A percentile compares a stretch with the other conserved stretches of the same genome.
phyloP scores from a whole-genome alignment of 2,888 invertebrate species.

The Habrosyne pyritoides region DNA sequence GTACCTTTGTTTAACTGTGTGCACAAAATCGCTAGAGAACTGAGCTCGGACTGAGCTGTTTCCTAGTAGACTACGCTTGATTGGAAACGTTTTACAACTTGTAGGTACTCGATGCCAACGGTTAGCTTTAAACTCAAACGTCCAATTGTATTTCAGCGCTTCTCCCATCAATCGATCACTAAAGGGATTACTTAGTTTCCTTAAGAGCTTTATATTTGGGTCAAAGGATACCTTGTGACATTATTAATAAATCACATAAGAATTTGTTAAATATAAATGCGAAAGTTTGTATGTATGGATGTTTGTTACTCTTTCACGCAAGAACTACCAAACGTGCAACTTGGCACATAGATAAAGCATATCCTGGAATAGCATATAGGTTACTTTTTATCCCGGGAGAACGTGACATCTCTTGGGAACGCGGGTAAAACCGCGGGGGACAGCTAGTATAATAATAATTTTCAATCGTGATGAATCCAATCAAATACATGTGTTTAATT shows the following conservation, averaged over 20 bases:
- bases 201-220: background rate
- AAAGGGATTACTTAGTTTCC: background rate
- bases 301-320: no score
- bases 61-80: conserved; percentile 52
- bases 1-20: conserved; percentile 14
- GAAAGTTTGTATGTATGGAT: no score
- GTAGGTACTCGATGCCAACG: conserved; percentile 45
- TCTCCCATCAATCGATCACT: background rate
- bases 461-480: background rate
- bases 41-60: conserved; percentile 37
- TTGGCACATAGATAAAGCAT: no score
- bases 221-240: background rate
- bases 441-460: no score
- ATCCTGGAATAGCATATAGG: no score
- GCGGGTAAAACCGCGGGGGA: no score
- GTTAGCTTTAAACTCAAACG: conserved; percentile 48
- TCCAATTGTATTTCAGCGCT: conserved; percentile 30
- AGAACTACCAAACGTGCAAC: no score
- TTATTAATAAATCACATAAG: no score
- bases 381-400: no score
- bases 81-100: conserved; percentile 59
- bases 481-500: background rate
- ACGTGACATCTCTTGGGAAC: no score
- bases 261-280: no score
- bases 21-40: conserved; percentile 13